A percentile compares a stretch with the other conserved stretches of the same genome.
Conservation (phyloP, 2,797 vertebrate species). For the Microchirus variegatus region DNA sequence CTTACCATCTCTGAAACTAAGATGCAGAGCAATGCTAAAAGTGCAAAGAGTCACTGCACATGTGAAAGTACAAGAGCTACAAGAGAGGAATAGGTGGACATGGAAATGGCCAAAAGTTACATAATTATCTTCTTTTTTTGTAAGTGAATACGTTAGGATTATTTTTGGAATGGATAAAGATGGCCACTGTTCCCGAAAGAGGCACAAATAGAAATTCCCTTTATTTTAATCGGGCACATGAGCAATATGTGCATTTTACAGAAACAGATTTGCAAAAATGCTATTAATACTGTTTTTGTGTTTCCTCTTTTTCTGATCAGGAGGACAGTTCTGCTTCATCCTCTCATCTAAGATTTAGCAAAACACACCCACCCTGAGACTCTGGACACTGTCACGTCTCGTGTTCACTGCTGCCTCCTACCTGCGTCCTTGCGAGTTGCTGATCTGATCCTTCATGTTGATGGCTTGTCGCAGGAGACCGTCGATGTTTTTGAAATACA, state of each 20-base stretch:
- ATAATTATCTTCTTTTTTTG: not conserved
- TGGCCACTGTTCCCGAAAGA: not conserved
- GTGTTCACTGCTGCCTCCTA: constrained; percentile 71
- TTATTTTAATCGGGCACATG: not conserved
- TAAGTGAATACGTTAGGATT: not conserved
- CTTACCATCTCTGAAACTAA: too few species aligned
- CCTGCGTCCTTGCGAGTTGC: constrained; percentile 88
- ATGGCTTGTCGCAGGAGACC: constrained; percentile 90
- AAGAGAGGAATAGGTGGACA: too few species aligned
- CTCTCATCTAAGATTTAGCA: not conserved
- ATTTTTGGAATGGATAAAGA: constrained; percentile 14
- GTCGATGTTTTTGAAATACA: constrained; percentile 95
- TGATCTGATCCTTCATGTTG: constrained; percentile 89
- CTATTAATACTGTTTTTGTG: not conserved
- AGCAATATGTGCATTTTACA: not conserved
- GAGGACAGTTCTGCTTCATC: not conserved
- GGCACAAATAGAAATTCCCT: not conserved
- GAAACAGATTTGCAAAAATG: not conserved
- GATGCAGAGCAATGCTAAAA: too few species aligned
- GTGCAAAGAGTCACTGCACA: too few species aligned
- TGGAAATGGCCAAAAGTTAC: not conserved
- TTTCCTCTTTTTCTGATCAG: not conserved
- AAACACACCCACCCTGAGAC: not conserved
- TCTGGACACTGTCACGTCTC: not conserved
- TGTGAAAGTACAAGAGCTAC: too few species aligned